A percentile compares a stretch with the other conserved stretches of the same genome.
phyloP scores from a whole-genome alignment of 2,888 invertebrate species.

The Stramonita haemastoma region DNA sequence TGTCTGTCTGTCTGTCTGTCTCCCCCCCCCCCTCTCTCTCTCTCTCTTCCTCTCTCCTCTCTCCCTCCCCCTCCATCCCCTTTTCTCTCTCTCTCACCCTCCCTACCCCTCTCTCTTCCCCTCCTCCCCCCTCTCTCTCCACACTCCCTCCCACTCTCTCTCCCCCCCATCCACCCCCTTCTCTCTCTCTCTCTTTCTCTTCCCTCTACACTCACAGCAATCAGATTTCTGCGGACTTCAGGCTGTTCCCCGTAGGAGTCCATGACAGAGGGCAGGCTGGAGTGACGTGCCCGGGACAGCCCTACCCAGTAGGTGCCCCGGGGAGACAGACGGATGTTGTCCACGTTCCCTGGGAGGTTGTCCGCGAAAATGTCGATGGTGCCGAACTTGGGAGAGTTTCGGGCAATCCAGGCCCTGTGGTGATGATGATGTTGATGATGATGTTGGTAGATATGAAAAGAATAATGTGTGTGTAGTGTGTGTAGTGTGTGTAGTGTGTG shows the following conservation, averaged over 20 bases:
- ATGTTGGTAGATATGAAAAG: no score
- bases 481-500: no score
- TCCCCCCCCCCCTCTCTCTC: no score
- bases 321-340: conserved; percentile 81
- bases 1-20: no score
- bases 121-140: neutral
- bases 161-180: neutral
- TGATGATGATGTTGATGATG: no score
- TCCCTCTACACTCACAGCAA: neutral
- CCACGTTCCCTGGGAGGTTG: conserved; percentile 83
- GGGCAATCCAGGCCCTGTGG: conserved; percentile 28
- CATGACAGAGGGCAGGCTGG: conserved; percentile 31
- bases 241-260: conserved; percentile 34
- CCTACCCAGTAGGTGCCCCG: conserved; percentile 78
- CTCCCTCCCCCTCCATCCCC: neutral
- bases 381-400: conserved; percentile 19
- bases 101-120: neutral
- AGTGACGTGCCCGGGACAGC: conserved; percentile 58
- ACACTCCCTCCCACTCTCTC: no score
- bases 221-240: neutral
- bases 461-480: no score
- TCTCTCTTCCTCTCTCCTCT: no score
- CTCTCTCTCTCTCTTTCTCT: neutral
- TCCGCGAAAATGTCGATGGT: conserved; percentile 79
- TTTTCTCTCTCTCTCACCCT: neutral